phyloP scores from a whole-genome alignment of 1,140 invertebrate genomes.

The Anastrepha obliqua region DNA sequence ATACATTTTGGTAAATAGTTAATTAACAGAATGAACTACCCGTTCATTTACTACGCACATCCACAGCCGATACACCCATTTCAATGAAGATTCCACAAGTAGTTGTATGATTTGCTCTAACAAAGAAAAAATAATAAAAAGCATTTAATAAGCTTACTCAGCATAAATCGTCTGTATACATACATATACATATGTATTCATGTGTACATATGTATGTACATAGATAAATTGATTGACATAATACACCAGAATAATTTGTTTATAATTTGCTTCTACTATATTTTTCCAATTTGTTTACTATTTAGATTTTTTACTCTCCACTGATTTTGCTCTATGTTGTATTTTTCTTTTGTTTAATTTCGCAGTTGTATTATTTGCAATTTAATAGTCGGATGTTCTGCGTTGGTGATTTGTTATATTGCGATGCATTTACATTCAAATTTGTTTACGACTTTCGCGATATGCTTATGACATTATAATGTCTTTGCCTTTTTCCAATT shows the following conservation, averaged over 20 bases:
- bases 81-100: too few relatives aligned
- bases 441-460: constrained; percentile 34
- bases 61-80: too few relatives aligned
- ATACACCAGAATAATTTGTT: not conserved
- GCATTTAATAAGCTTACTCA: not conserved
- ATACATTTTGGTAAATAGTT: too few relatives aligned
- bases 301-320: not conserved
- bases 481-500: not conserved
- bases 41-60: too few relatives aligned
- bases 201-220: not conserved
- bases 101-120: too few relatives aligned
- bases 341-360: not conserved
- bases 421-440: not conserved
- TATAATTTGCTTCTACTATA: constrained; percentile 15
- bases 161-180: not conserved
- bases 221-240: not conserved
- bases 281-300: constrained; percentile 13
- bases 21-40: too few relatives aligned
- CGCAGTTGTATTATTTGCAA: constrained; percentile 2
- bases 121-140: too few relatives aligned
- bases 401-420: not conserved
- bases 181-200: not conserved
- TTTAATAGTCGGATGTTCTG: constrained; percentile 30
- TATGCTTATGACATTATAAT: constrained; percentile 13
- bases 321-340: not conserved